Evolutionary conservation across 2,113 vertebrate species (phyloP), one percentile per base, ranked within the genome.

Genomic region (Turnix velox): DNA sequence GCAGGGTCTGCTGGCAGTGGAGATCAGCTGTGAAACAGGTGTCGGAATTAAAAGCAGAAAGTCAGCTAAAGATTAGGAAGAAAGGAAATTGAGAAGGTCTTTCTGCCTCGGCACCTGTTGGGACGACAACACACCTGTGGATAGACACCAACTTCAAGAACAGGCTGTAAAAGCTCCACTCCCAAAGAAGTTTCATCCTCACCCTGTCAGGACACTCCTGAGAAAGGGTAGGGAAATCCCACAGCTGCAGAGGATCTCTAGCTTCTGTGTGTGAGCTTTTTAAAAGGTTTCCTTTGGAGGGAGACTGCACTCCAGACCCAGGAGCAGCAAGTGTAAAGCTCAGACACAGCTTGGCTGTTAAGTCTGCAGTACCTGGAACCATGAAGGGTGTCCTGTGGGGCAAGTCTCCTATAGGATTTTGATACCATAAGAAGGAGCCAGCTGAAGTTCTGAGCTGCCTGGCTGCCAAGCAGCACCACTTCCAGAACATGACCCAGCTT

Each of bases 401-500:
- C 42, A 33, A 71, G 13, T 37, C 22, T 45, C 67, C 57, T 23
- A 0, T 0, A 14, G 45, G 71, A 77, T 59, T 66, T n/a, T 2
- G 3, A n/a, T 0, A 2, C 18, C 1, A 0, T 31, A 51, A 31
- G 82, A 67, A 79, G 79, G 40, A 55, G 74, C n/a, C 0, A 0
- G 82, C 86, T 87, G 66, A 33, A 88, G 74, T 51, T 79, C 75
- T 0, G 0, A 67, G 0, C 69, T 81, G 79, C 79, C 79, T 39
- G 35, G 6, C 48, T 45, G 35, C 84, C 71, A 52, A 42, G 77
- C 61, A 19, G 12, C 79, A 76, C 16, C 1, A 80, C 95, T 91
- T 92, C 92, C 90, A 95, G 84, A 87, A 91, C 90, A 18, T 66
- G 92, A 88, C 68, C 87, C 87, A 84, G 94, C 90, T 80, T 88